phyloP scores from a whole-genome alignment of 2,113 vertebrate genomes.

The Lepus timidus region DNA sequence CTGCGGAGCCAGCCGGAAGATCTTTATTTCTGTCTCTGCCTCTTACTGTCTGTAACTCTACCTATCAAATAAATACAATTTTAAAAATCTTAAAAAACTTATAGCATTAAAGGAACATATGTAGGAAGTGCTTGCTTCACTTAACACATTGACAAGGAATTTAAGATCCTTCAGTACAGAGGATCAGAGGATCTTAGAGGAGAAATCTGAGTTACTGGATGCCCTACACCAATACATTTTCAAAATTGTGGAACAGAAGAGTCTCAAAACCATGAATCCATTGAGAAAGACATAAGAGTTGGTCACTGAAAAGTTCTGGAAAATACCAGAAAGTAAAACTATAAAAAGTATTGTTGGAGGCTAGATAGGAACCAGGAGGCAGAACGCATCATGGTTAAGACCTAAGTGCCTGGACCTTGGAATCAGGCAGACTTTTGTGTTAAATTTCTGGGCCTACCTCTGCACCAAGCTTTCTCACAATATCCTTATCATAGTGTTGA shows the following conservation, averaged over 20 bases:
- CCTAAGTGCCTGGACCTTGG: background rate
- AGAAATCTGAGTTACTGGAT: background rate
- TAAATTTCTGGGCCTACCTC: background rate
- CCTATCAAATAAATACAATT: too few species aligned
- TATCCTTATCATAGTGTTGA: background rate
- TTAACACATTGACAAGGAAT: background rate
- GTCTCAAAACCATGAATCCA: background rate
- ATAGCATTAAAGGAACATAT: background rate
- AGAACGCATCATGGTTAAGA: background rate
- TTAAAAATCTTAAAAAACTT: too few species aligned
- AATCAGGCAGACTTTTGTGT: background rate
- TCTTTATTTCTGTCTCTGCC: too few species aligned
- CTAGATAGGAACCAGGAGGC: background rate
- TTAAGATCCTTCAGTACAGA: background rate
- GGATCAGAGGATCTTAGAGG: background rate
- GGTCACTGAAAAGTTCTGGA: background rate
- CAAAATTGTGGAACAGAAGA: background rate
- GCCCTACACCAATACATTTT: background rate
- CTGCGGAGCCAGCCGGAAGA: too few species aligned
- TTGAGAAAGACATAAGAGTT: background rate
- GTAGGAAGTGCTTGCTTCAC: background rate
- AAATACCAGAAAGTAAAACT: slow-evolving; percentile 14
- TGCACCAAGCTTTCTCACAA: background rate
- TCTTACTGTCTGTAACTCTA: too few species aligned
- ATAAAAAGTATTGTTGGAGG: background rate